Evolutionary conservation across 2,888 invertebrate genomes (phyloP).

Genomic region (Aspidapion aeneum): DNA sequence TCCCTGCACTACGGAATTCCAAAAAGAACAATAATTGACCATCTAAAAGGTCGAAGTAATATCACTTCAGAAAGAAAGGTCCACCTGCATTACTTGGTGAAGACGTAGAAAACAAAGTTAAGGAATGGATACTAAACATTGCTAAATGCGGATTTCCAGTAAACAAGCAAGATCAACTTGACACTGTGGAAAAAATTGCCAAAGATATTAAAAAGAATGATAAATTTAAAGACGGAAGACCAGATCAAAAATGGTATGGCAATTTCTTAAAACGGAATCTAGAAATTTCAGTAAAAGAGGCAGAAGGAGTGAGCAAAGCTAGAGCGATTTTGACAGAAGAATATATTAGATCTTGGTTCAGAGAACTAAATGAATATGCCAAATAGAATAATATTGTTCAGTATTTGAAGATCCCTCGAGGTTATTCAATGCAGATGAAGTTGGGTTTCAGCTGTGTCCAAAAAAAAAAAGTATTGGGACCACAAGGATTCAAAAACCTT

Average conservation of each 20-base stretch:
- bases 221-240: constrained; percentile 18
- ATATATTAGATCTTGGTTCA: constrained; percentile 14
- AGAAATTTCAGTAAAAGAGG: constrained; percentile 24
- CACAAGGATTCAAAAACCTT: no score
- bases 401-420: constrained; percentile 27
- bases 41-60: background rate
- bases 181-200: constrained; percentile 32
- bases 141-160: constrained; percentile 38
- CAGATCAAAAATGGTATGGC: constrained; percentile 31
- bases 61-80: constrained; percentile 23
- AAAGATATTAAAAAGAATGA: constrained; percentile 12
- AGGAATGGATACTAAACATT: constrained; percentile 30
- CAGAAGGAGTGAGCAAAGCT: constrained; percentile 21
- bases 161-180: constrained; percentile 32
- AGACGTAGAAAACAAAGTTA: constrained; percentile 32
- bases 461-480: constrained; percentile 22
- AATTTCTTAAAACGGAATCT: constrained; percentile 34
- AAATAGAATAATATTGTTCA: background rate
- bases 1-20: background rate
- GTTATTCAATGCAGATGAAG: constrained; percentile 39
- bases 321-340: constrained; percentile 18
- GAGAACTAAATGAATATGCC: constrained; percentile 7
- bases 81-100: constrained; percentile 24
- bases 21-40: background rate
- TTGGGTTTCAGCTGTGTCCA: constrained; percentile 36